These are phyloP conservation scores for Ifrita kowaldi DNA, from an alignment of 2,113 vertebrate species.

Conservation along the genomic window DNA sequence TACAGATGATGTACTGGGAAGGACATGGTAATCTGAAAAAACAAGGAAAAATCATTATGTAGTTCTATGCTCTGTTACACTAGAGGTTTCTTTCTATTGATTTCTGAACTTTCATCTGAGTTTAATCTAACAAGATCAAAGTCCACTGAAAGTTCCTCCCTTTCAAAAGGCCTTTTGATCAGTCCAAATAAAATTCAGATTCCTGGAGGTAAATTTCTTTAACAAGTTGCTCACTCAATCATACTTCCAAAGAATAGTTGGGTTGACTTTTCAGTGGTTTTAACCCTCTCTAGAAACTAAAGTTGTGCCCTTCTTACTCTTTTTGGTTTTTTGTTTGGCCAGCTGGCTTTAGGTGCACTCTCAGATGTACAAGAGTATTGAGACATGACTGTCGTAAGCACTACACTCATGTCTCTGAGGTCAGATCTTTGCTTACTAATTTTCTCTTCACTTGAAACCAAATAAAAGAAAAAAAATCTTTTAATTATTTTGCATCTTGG, in stretches of 20 bases:
- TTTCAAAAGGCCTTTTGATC: constrained; percentile 13
- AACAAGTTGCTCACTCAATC: neutral
- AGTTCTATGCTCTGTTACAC: neutral
- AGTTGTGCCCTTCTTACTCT: neutral
- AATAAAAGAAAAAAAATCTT: neutral
- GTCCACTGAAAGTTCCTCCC: neutral
- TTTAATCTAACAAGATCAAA: constrained; percentile 17
- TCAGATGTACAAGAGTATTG: neutral
- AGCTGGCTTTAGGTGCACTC: neutral
- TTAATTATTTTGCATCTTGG: neutral
- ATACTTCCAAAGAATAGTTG: neutral
- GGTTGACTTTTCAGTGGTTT: neutral
- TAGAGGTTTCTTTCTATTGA: neutral
- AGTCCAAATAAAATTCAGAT: neutral
- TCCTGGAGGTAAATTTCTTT: neutral
- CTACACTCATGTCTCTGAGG: neutral
- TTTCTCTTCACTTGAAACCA: neutral
- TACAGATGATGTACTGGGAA: neutral
- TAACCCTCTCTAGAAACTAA: neutral
- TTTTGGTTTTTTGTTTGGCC: neutral
- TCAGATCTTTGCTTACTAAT: neutral
- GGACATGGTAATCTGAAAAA: neutral
- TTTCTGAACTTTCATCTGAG: neutral
- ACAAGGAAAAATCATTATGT: neutral
- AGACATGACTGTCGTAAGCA: neutral